Base-by-base conservation (phyloP, 1,140 invertebrate species). In the Hirudo medicinalis region DNA sequence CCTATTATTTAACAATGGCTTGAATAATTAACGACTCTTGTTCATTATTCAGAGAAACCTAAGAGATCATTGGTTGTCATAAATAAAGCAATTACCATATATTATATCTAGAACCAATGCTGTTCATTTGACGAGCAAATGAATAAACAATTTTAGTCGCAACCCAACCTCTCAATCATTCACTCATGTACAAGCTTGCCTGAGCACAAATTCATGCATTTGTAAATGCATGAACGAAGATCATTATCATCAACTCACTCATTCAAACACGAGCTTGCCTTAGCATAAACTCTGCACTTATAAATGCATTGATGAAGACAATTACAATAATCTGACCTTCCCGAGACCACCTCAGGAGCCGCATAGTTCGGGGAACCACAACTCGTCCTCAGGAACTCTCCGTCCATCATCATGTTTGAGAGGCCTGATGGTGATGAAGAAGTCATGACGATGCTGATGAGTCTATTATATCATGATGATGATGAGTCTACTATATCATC, bases 331-430 rank as follows among this genome's bases (percentile, higher is more conserved):
- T 36, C 67, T 29, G 54, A 86, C 86, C 98, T 99, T 71, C 95
- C 96, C 69, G 94, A 97, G 77, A 99, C 98, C 71, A 97, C 93
- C 87, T 99, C 97, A 8, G 97, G 97, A 9, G 97, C 96, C 68
- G 97, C 97, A 86, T 99, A 99, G 83, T 99, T 99, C 8, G 97
- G 97, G 9, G 93, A 97, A 0, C 97, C 97, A 86, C 97, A 99
- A 72, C 93, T 97, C 0, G 97, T 99, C 66, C 94, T 86, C 73
- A 99, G 83, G 82, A 99, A 99, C 82, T 99, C 97, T 54, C 97
- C 97, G 84, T 99, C 97, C 86, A 92, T 92, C 97, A 99, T 99
- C 91, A 99, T 99, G 78, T 99, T 99, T 0, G 94, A 98, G 2
- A 99, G 83, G 60, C 94, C 69, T 70, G 49, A 70, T 32, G 36